These are phyloP conservation scores for Zootoca vivipara DNA, from an alignment of 2,113 vertebrate species.

Conservation along the genomic window DNA sequence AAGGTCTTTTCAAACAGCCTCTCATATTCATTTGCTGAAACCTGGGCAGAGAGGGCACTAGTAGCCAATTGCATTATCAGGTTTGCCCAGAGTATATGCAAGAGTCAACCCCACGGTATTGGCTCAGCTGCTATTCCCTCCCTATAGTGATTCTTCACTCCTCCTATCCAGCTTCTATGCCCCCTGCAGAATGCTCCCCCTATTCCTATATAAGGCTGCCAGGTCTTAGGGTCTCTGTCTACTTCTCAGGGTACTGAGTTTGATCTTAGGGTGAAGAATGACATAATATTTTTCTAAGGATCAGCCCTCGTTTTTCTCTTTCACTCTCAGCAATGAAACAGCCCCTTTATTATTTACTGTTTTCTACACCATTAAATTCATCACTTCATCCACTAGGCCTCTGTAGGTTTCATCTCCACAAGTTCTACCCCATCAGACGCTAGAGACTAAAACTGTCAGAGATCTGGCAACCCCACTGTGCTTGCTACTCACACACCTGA, in stretches of 20 bases:
- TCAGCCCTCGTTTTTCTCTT: no score
- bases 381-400: no score
- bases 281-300: background rate
- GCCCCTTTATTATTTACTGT: background rate
- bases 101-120: background rate
- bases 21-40: background rate
- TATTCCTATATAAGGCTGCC: background rate
- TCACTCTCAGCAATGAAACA: background rate
- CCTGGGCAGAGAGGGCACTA: background rate
- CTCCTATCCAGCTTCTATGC: background rate
- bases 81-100: background rate
- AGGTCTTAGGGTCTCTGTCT: background rate
- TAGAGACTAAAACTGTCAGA: background rate
- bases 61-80: background rate
- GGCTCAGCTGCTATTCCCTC: background rate
- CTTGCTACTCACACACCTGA: background rate
- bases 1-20: background rate
- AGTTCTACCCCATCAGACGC: background rate
- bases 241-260: background rate
- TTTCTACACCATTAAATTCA: background rate
- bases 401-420: background rate
- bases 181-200: background rate
- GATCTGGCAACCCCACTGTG: background rate
- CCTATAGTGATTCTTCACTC: background rate
- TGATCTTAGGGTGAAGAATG: background rate